A percentile compares a stretch with the other conserved stretches of the same genome.
Conservation (phyloP, 2,888 invertebrate genomes). For the Ophion obscuratus region DNA sequence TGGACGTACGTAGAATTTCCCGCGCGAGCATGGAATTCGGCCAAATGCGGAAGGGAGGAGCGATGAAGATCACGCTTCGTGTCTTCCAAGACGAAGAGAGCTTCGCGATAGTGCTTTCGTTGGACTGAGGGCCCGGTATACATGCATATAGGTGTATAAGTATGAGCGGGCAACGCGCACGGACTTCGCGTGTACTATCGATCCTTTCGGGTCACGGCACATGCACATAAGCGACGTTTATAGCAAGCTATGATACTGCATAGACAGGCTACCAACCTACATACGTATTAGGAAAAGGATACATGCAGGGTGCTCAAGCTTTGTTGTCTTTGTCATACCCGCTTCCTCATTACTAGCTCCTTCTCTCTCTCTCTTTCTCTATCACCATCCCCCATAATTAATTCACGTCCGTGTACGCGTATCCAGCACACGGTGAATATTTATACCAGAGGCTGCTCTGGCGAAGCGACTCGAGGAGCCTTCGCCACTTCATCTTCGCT, state of each 20-base stretch:
- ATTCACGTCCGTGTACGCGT: slow-evolving; percentile 8
- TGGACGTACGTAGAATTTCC: slow-evolving; percentile 33
- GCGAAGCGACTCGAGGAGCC: slow-evolving; percentile 1
- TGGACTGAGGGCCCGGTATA: background rate
- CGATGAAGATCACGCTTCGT: slow-evolving; percentile 32
- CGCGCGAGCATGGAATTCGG: slow-evolving; percentile 69
- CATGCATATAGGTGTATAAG: background rate
- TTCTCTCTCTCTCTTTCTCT: slow-evolving; percentile 6
- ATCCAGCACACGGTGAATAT: slow-evolving; percentile 10
- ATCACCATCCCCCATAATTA: slow-evolving; percentile 11
- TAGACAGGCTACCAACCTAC: background rate
- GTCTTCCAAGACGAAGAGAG: slow-evolving; percentile 19
- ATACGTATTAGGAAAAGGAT: slow-evolving; percentile 1
- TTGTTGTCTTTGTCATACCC: slow-evolving; percentile 36
- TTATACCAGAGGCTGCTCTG: slow-evolving; percentile 12
- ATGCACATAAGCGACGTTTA: slow-evolving; percentile 45
- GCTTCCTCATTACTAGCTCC: slow-evolving; percentile 6
- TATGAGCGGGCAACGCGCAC: slow-evolving; percentile 46
- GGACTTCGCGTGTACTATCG: slow-evolving; percentile 61
- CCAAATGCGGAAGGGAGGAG: slow-evolving; percentile 49
- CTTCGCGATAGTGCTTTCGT: slow-evolving; percentile 23
- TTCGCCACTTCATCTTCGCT: slow-evolving; percentile 59
- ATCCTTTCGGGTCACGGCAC: slow-evolving; percentile 52
- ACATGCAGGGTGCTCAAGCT: slow-evolving; percentile 1
- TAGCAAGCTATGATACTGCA: slow-evolving; percentile 12